A percentile compares a stretch with the other conserved stretches of the same genome.
Evolutionary conservation across 2,113 vertebrate genomes (phyloP).

Genomic region (Chamaetylas fuelleborni): DNA sequence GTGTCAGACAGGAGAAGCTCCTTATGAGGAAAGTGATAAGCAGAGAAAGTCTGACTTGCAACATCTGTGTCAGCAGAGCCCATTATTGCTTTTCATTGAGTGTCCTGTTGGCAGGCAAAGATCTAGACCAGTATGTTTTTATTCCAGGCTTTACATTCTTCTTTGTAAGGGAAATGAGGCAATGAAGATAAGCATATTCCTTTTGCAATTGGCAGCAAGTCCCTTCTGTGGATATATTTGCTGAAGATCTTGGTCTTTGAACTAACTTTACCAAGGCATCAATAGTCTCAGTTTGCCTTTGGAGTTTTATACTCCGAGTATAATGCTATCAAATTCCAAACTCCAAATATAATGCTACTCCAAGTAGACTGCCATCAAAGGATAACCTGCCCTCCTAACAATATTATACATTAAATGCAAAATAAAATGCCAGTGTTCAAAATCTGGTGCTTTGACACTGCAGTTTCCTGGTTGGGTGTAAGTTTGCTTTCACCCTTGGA

Average conservation of each 20-base stretch:
- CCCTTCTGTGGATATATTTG: neutral
- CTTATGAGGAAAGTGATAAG: neutral
- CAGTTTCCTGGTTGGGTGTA: neutral
- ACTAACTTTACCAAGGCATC: neutral
- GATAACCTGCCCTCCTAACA: neutral
- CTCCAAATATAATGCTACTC: no score
- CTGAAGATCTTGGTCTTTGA: neutral
- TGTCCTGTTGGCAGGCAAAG: neutral
- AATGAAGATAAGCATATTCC: neutral
- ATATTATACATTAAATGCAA: neutral
- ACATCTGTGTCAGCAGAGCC: neutral
- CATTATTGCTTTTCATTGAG: neutral
- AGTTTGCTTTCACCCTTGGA: neutral
- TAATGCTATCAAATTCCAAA: neutral
- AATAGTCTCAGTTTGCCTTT: neutral
- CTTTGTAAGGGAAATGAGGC: neutral
- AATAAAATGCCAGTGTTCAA: neutral
- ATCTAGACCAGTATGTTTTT: neutral
- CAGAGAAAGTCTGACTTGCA: neutral
- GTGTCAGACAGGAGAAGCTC: neutral
- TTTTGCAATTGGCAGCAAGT: neutral
- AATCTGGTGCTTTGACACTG: neutral
- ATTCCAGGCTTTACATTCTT: neutral
- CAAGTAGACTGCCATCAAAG: neutral
- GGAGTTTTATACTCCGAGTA: neutral